Evolutionary conservation across 2,888 invertebrate genomes (phyloP).

Genomic region (Petrolisthes manimaculis): DNA sequence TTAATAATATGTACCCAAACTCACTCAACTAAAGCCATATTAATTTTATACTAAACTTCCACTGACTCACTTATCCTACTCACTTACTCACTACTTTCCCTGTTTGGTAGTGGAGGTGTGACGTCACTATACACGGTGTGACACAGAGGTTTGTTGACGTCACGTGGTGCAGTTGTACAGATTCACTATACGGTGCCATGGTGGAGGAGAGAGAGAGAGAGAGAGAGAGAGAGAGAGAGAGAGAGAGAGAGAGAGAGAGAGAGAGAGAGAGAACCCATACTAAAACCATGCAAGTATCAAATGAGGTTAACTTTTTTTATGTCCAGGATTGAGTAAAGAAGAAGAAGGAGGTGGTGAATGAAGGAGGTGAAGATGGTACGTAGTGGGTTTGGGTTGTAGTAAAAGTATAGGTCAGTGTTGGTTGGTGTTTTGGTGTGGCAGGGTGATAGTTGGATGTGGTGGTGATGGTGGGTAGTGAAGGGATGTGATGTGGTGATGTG

Average conservation of each 20-base stretch:
- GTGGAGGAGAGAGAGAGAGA: conserved; percentile 4
- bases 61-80: too few relatives aligned
- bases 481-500: neutral
- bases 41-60: too few relatives aligned
- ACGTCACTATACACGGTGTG: too few relatives aligned
- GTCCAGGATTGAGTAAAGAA: neutral
- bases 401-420: neutral
- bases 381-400: neutral
- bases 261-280: neutral
- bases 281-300: neutral
- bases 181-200: too few relatives aligned
- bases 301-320: neutral
- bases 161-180: too few relatives aligned
- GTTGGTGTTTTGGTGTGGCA: neutral
- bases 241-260: conserved; percentile 13
- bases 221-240: conserved; percentile 22
- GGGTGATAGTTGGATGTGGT: neutral
- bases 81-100: too few relatives aligned
- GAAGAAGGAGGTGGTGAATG: neutral
- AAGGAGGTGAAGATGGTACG: neutral
- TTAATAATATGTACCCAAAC: too few relatives aligned
- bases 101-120: too few relatives aligned
- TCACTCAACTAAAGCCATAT: too few relatives aligned
- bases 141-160: too few relatives aligned
- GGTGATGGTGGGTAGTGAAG: neutral